A percentile compares a stretch with the other conserved stretches of the same genome.
These are phyloP conservation scores for Scaptomyza hsui DNA, from an alignment of 1,140 invertebrate genomes.

Conservation along the genomic window DNA sequence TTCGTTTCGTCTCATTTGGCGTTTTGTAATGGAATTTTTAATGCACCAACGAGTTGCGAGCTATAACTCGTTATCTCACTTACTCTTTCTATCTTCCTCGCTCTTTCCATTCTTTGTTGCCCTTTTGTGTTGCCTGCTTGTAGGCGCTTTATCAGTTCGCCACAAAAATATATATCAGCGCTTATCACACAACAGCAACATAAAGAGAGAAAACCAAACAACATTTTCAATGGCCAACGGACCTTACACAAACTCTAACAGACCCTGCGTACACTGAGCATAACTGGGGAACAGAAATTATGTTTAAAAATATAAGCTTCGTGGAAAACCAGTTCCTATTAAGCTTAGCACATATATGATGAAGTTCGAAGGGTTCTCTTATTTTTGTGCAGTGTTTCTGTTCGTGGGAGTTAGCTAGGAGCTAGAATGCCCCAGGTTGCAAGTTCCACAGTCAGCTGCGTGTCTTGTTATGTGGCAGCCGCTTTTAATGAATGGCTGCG, in stretches of 20 bases:
- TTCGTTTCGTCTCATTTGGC: constrained; percentile 70
- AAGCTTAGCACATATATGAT: too few species aligned
- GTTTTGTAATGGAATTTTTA: constrained; percentile 78
- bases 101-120: neutral
- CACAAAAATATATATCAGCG: constrained; percentile 36
- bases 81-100: neutral
- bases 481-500: constrained; percentile 43
- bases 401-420: too few species aligned
- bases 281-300: neutral
- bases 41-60: constrained; percentile 29
- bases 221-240: constrained; percentile 9
- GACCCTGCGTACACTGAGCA: constrained; percentile 9
- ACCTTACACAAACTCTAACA: neutral
- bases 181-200: constrained; percentile 32
- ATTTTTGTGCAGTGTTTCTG: neutral
- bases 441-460: neutral
- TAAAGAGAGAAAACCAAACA: constrained; percentile 19
- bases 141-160: constrained; percentile 33
- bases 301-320: too few species aligned
- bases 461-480: constrained; percentile 14
- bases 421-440: constrained; percentile 2
- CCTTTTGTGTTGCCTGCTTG: constrained; percentile 9
- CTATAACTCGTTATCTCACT: neutral
- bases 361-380: neutral
- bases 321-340: too few species aligned